Conservation (phyloP, 2,797 vertebrate genomes). For the Geotrypetes seraphini region DNA sequence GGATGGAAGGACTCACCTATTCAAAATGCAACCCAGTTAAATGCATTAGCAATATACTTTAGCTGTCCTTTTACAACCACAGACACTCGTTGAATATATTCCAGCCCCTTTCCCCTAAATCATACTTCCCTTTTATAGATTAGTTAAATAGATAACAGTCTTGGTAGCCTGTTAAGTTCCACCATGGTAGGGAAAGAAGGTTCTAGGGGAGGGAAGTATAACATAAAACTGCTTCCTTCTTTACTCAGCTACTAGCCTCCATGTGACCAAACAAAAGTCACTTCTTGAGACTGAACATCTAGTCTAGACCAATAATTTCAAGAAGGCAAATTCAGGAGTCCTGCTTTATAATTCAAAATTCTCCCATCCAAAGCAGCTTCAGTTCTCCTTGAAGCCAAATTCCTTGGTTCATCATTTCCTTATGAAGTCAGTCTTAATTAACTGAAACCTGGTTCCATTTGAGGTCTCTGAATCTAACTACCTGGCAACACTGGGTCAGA, state of each 20-base stretch:
- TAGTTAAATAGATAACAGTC: fast-evolving
- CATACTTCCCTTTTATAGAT: constrained; percentile 7
- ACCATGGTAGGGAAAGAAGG: neutral
- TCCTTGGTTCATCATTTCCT: constrained; percentile 13
- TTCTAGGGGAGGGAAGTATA: constrained; percentile 20
- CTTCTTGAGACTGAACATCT: too few species aligned
- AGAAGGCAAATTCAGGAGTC: too few species aligned
- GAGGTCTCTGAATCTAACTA: constrained; percentile 57
- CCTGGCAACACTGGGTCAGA: constrained; percentile 76
- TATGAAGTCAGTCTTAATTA: constrained; percentile 14
- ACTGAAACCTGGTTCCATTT: constrained; percentile 5
- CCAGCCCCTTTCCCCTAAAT: constrained; percentile 8
- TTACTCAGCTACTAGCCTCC: constrained; percentile 3
- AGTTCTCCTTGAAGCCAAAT: constrained; percentile 25
- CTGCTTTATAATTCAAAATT: constrained; percentile 12
- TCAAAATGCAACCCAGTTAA: too few species aligned
- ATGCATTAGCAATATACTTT: too few species aligned
- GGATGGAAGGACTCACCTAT: too few species aligned
- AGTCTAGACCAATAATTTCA: too few species aligned
- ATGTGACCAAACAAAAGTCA: too few species aligned
- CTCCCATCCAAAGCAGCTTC: constrained; percentile 11
- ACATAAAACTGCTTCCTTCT: neutral
- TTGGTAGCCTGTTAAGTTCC: fast-evolving
- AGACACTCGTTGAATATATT: too few species aligned
- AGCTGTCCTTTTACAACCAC: too few species aligned